A percentile compares a stretch with the other conserved stretches of the same genome.
Conservation (phyloP, 2,797 vertebrate genomes). For the Poliocrania exsul region DNA sequence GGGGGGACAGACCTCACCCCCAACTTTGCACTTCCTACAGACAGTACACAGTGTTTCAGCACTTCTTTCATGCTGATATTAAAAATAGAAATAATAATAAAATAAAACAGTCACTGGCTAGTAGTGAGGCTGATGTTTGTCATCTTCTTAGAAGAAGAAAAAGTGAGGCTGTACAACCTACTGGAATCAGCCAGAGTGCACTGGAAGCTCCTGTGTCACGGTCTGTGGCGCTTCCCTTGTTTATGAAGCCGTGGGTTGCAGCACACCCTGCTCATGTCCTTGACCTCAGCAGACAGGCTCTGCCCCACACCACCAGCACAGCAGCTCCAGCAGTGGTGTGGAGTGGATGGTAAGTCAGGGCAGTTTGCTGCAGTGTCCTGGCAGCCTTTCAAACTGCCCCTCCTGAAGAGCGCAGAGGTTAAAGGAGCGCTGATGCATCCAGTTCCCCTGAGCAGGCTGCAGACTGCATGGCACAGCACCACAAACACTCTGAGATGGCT, state of each 20-base stretch:
- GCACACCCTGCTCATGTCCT: not conserved
- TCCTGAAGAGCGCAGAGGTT: not conserved
- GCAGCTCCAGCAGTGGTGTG: not conserved
- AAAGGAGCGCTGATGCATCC: constrained; percentile 25
- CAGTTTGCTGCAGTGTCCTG: constrained; percentile 25
- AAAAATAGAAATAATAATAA: not conserved
- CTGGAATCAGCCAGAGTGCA: not conserved
- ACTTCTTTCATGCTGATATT: not conserved
- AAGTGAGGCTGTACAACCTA: not conserved
- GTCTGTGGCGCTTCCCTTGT: not conserved
- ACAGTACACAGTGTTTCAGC: not conserved
- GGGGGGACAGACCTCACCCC: not conserved
- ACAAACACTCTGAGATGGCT: not conserved
- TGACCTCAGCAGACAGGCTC: not conserved
- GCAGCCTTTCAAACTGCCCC: constrained; percentile 37
- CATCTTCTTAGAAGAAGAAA: constrained; percentile 41
- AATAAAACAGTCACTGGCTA: not conserved
- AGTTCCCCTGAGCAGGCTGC: not conserved
- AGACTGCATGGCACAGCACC: not conserved
- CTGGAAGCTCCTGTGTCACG: not conserved
- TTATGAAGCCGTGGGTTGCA: not conserved
- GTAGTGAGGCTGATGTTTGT: constrained; percentile 49
- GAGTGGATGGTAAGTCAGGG: not conserved
- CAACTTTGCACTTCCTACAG: not conserved
- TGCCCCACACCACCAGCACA: not conserved